A percentile compares a stretch with the other conserved stretches of the same genome.
These are phyloP conservation scores for Pocillopora damicornis DNA, from an alignment of 64 coral and sea anemone species.

Conservation along the genomic window DNA sequence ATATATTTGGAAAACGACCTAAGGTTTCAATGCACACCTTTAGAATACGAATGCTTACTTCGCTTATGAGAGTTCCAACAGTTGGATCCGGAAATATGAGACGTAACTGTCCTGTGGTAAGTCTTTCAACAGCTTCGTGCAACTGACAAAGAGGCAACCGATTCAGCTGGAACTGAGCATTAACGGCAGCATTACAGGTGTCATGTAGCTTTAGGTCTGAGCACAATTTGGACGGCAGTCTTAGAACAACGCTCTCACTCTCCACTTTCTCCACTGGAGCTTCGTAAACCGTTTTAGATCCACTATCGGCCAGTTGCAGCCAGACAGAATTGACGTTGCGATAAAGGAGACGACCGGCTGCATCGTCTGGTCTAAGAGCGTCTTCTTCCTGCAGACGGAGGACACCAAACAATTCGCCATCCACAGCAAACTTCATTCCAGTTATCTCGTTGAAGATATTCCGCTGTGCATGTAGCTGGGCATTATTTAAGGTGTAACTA, in stretches of 20 bases:
- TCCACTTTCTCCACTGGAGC: slow-evolving; percentile 46
- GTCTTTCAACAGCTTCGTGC: slow-evolving; percentile 69
- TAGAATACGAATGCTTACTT: not conserved
- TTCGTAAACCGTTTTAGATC: slow-evolving; percentile 49
- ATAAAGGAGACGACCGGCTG: slow-evolving; percentile 61
- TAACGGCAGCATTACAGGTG: slow-evolving; percentile 27
- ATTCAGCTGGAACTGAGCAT: slow-evolving; percentile 69
- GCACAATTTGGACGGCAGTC: slow-evolving; percentile 37
- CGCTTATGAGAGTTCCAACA: not conserved
- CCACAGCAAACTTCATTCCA: slow-evolving; percentile 27
- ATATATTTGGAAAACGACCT: not conserved
- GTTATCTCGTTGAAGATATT: not conserved
- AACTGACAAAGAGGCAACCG: slow-evolving; percentile 68
- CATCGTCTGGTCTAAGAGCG: slow-evolving; percentile 63
- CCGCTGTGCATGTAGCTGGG: not conserved
- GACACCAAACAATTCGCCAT: slow-evolving; percentile 22
- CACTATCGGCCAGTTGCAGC: slow-evolving; percentile 34
- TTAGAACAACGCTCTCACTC: slow-evolving; percentile 42
- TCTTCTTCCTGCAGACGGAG: slow-evolving; percentile 23
- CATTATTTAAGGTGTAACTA: slow-evolving; percentile 5
- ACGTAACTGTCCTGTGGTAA: slow-evolving; percentile 30
- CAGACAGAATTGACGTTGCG: slow-evolving; percentile 57
- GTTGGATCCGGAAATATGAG: slow-evolving; percentile 57
- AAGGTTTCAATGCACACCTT: not conserved
- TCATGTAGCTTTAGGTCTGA: slow-evolving; percentile 41